Evolutionary conservation across 2,113 vertebrate genomes (phyloP).

Genomic region (Corydoras sp.): DNA sequence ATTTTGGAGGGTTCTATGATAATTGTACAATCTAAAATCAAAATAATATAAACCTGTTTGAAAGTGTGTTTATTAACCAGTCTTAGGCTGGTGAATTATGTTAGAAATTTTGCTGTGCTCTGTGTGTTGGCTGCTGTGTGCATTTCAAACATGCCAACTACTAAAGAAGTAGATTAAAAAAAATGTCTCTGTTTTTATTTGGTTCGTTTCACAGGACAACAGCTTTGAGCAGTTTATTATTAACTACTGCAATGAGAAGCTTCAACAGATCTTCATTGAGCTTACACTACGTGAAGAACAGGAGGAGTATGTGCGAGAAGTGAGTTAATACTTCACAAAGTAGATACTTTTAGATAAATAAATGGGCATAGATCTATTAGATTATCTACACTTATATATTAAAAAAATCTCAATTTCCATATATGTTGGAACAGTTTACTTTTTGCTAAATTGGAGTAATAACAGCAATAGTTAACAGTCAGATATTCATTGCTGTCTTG

Average conservation of each 20-base stretch:
- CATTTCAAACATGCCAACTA: neutral
- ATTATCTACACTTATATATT: no score
- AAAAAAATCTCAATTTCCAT: no score
- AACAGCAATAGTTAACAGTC: no score
- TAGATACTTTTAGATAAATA: neutral
- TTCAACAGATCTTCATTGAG: slow-evolving; percentile 98
- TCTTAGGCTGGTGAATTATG: neutral
- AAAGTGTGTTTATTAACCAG: neutral
- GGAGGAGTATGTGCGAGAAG: slow-evolving; percentile 95
- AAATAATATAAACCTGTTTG: no score
- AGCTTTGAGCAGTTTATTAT: slow-evolving; percentile 99
- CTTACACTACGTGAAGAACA: slow-evolving; percentile 94
- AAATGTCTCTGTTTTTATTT: neutral
- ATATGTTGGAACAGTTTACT: no score
- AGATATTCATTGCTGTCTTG: no score
- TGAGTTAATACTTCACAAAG: slow-evolving; percentile 41
- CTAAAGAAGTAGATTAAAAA: neutral
- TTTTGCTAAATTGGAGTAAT: no score
- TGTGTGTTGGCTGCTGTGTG: slow-evolving; percentile 27
- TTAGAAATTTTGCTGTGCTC: slow-evolving; percentile 15
- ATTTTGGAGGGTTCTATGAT: no score
- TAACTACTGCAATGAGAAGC: slow-evolving; percentile 97
- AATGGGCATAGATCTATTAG: no score
- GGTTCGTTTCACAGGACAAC: slow-evolving; percentile 75
- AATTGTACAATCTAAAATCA: no score